Percentiles rank a stretch among this genome's conserved stretches.
These are phyloP conservation scores for Moxostoma hubbsi DNA, from an alignment of 2,797 vertebrate genomes.

Conservation along the genomic window DNA sequence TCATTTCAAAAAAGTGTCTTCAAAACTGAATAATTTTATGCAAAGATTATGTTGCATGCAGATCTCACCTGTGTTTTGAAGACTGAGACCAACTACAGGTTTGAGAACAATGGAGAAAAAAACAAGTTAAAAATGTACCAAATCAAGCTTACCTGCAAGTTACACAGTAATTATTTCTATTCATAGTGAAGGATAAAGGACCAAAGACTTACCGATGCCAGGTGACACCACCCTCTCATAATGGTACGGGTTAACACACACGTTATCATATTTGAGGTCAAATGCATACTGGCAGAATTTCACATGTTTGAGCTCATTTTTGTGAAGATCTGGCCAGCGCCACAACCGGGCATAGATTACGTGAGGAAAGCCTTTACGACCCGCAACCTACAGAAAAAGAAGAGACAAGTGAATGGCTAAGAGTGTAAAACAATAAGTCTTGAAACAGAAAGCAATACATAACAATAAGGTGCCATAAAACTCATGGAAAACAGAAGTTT, in stretches of 20 bases:
- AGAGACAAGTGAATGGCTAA: background rate
- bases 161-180: background rate
- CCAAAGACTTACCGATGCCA: conserved; percentile 71
- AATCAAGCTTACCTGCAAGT: background rate
- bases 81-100: conserved; percentile 63
- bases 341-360: conserved; percentile 82
- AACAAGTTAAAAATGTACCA: background rate
- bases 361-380: conserved; percentile 83
- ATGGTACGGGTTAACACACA: conserved; percentile 83
- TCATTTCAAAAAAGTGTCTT: no score
- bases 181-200: background rate
- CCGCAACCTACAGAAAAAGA: conserved; percentile 71
- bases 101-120: conserved; percentile 5
- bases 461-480: no score
- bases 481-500: no score
- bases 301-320: conserved; percentile 84
- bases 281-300: conserved; percentile 86
- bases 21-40: background rate
- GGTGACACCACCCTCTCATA: conserved; percentile 84
- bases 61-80: conserved; percentile 65
- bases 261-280: conserved; percentile 84
- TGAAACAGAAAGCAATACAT: no score
- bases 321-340: conserved; percentile 85
- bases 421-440: no score
- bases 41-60: background rate